These are phyloP conservation scores for Platynereis dumerilii DNA, from an alignment of 2,888 invertebrate genomes.

Conservation along the genomic window DNA sequence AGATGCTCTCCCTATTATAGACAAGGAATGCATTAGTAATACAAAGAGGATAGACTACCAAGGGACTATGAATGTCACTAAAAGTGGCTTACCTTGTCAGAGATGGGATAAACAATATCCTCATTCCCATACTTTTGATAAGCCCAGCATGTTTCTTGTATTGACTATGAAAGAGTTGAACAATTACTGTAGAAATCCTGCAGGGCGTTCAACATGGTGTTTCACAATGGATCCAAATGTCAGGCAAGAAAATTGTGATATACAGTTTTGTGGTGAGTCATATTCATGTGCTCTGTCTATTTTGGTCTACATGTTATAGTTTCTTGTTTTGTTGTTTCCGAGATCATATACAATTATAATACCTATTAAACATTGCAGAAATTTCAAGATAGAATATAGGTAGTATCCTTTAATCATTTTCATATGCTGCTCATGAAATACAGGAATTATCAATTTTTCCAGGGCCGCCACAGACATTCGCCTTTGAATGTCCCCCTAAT, in stretches of 20 bases:
- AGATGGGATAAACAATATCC: not conserved
- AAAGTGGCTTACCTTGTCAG: not conserved
- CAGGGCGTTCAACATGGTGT: not conserved
- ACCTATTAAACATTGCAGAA: too few species aligned
- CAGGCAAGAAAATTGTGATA: not conserved
- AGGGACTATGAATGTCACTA: not conserved
- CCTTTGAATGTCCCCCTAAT: not conserved
- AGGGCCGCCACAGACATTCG: not conserved
- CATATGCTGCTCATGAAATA: too few species aligned
- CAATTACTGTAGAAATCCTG: not conserved
- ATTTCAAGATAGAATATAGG: too few species aligned
- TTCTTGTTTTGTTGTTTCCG: too few species aligned
- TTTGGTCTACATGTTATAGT: too few species aligned
- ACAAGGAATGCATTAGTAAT: not conserved
- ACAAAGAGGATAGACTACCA: not conserved
- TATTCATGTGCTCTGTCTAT: too few species aligned
- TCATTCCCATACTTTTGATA: not conserved
- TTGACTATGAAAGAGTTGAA: not conserved
- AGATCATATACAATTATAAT: too few species aligned
- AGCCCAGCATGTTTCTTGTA: not conserved
- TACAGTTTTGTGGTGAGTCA: not conserved
- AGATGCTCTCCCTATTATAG: too few species aligned
- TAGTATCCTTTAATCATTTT: too few species aligned
- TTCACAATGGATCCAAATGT: constrained; percentile 4
- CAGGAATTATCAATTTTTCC: too few species aligned